Conservation (phyloP, 2,888 invertebrate species). For the Pyrocoelia pectoralis region DNA sequence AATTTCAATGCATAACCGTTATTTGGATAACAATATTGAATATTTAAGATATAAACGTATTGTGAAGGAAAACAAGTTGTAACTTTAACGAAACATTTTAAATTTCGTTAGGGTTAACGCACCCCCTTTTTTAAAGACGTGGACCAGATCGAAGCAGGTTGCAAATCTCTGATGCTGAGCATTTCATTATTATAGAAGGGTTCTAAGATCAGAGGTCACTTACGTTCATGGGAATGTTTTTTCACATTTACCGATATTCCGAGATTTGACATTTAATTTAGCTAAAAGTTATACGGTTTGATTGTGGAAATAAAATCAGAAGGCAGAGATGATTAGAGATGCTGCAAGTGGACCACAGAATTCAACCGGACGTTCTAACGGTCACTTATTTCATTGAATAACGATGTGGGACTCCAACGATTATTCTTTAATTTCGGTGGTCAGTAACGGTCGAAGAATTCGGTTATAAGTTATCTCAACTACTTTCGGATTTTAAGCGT, state of each 20-base stretch:
- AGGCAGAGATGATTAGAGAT: too few relatives aligned
- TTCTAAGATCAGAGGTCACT: conserved; percentile 35
- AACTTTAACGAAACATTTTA: conserved; percentile 24
- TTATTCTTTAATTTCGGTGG: too few relatives aligned
- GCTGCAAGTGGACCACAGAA: too few relatives aligned
- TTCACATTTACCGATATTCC: not conserved
- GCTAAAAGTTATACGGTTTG: not conserved
- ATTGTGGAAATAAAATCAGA: not conserved
- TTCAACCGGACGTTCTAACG: too few relatives aligned
- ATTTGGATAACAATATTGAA: not conserved
- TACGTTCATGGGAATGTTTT: conserved; percentile 26
- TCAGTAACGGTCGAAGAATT: too few relatives aligned
- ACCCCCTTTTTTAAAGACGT: conserved; percentile 25
- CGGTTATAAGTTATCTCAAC: too few relatives aligned
- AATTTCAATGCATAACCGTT: conserved; percentile 17
- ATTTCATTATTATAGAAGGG: conserved; percentile 33
- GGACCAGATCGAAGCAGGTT: conserved; percentile 29
- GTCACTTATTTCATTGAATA: too few relatives aligned
- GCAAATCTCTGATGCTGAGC: conserved; percentile 27
- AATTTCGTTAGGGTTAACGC: conserved; percentile 20
- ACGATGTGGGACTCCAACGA: too few relatives aligned
- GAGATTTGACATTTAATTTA: not conserved
- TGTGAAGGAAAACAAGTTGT: conserved; percentile 28
- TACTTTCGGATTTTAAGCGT: too few relatives aligned
- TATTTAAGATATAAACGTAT: conserved; percentile 14